Base-by-base conservation (phyloP, 2,797 vertebrate species). In the Gymnothorax javanicus region DNA sequence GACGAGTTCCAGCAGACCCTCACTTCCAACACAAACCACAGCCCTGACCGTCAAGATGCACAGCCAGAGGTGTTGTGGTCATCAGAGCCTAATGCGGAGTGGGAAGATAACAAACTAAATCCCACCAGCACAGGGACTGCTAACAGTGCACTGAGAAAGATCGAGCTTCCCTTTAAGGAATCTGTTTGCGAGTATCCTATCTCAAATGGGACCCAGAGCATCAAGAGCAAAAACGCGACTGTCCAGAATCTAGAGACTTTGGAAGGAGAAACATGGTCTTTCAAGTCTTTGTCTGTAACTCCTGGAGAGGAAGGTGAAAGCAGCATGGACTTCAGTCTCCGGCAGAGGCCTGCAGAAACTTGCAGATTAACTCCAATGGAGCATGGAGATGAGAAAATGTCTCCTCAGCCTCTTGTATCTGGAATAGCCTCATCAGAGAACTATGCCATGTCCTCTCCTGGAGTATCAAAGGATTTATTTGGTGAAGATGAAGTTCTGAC, bases 401-500 rank as follows among this genome's bases (percentile, higher is more conserved):
- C 79, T 11, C 82, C 90, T 64, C 89, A 20, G 27, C 33, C 90
- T 33, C 86, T 85, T 59, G 85, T 91, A 8, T 89, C 89, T 27
- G 87, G 89, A 64, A 90, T 90, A 12, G 89, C 90, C 11, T 89
- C 91, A 0, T 73, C 56, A 20, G 91, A 92, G 43, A 91, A 89
- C 87, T 90, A 90, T 90, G 92, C 84, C 15, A 86, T 94, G 81
- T 95, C 95, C 13, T 89, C 96, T 84, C 13, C 91, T 4, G 91
- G 94, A 88, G 91, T 96, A 64, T 92, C 95, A 85, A 89, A 93
- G 64, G 95, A 92, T 90, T 23, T 95, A 13, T 95, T 96, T 81
- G 89, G 93, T 52, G 85, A 87, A 62, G 94, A 94, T 59, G 87
- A 90, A 85, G 87, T 93, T 0, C 33, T 82, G 81, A 84, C 90